Evolutionary conservation across 1,140 invertebrate species (phyloP).

Genomic region (Akabosia matsudoensis): DNA sequence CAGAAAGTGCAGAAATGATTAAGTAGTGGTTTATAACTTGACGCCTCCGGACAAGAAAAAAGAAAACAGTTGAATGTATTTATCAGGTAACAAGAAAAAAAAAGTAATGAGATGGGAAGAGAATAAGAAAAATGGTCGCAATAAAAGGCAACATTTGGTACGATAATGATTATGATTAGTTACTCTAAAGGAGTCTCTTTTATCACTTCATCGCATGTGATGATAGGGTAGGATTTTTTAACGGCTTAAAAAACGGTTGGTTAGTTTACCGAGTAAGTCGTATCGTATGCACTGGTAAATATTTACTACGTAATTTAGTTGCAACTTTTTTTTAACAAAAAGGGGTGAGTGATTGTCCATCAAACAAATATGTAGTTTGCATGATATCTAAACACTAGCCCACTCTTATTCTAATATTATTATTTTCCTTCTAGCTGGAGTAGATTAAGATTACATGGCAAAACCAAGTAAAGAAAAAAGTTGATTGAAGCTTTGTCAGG

Average conservation of each 20-base stretch:
- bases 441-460: too few species aligned
- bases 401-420: too few species aligned
- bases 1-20: slow-evolving; percentile 11
- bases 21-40: not conserved
- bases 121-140: slow-evolving; percentile 7
- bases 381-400: too few species aligned
- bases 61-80: not conserved
- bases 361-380: too few species aligned
- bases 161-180: slow-evolving; percentile 12
- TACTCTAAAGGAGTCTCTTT: not conserved
- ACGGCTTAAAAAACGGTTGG: too few species aligned
- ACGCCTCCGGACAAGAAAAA: not conserved
- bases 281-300: not conserved
- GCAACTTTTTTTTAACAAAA: too few species aligned
- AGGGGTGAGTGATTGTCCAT: too few species aligned
- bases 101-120: slow-evolving; percentile 4
- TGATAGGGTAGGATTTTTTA: not conserved
- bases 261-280: too few species aligned
- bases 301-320: not conserved
- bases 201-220: not conserved
- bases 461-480: not conserved
- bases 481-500: too few species aligned
- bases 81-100: not conserved
- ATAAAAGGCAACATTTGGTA: slow-evolving; percentile 15
- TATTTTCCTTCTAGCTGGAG: too few species aligned